A percentile compares a stretch with the other conserved stretches of the same genome.
phyloP scores from a whole-genome alignment of 2,888 invertebrate species.

The Lamellibrachia columna region DNA sequence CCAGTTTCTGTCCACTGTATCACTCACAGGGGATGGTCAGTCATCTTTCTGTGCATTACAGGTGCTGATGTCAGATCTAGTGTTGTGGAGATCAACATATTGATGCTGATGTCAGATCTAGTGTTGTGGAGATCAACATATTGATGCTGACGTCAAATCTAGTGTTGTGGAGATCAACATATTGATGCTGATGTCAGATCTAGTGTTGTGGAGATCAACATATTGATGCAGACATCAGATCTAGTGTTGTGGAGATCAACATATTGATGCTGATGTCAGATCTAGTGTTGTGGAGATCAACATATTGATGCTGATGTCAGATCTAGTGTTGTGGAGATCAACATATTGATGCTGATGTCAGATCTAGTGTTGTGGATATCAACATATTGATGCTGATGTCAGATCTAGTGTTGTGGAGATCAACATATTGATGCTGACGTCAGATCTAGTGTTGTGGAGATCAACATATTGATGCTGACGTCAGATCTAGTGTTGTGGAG shows the following conservation, averaged over 20 bases:
- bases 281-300: background rate
- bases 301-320: background rate
- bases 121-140: background rate
- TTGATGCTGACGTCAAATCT: background rate
- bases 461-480: background rate
- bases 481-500: background rate
- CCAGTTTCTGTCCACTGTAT: background rate
- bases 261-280: background rate
- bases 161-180: background rate
- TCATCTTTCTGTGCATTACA: background rate
- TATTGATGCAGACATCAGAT: background rate
- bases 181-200: background rate
- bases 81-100: background rate
- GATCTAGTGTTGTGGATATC: background rate
- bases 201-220: background rate
- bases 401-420: background rate
- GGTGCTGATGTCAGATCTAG: background rate
- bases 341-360: background rate
- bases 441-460: background rate
- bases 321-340: background rate
- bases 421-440: background rate
- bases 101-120: background rate
- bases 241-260: background rate
- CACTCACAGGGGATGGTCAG: background rate
- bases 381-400: background rate